Base-by-base conservation (phyloP, 2,113 vertebrate species). In the Myanophis thanlyinensis region DNA sequence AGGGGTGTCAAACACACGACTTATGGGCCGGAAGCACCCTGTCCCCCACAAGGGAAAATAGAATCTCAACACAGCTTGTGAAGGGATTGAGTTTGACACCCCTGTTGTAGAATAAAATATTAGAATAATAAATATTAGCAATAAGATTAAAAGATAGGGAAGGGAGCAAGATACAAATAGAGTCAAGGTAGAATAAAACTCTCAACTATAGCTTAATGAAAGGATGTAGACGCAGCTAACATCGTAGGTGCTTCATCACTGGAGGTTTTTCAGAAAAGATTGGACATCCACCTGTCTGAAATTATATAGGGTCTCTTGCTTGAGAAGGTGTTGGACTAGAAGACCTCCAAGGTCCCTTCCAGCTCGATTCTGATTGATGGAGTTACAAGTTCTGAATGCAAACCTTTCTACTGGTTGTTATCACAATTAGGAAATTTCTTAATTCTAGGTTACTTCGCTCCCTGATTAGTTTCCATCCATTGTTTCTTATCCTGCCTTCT, bases 21-120 rank as follows among this genome's bases (percentile, higher is more conserved):
- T 25, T 3, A 8, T 3, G 25, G 3, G 25, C 8, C 2, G 1
- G 23, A 59, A n/a, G n/a, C n/a, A 10, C 9, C 56, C 9, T 1
- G 3, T 3, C 25, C 23, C 20, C 25, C 8, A n/a, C 56, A 11
- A 59, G 54, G 9, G 54, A 6, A 56, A 56, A 56, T 23, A 56
- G 25, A 56, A 56, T 56, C 23, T 23, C 0, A 2, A 56, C 2
- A 23, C 25, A 23, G 23, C 54, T 7, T 7, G 7, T 3, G 54
- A 25, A 22, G 25, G 54, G 54, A 56, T 23, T 0, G 7, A 25
- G 23, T 56, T 56, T 56, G 54, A 56, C 7, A 56, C 54, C 22
- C 54, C 54, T 54, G 23, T 11, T n/a, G 2, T n/a, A 5, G 12
- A 62, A 30, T n/a, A 62, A 62, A 62, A n/a, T 13, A 62, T 62